Percentiles rank a stretch among this genome's conserved stretches.
phyloP scores from a whole-genome alignment of 2,888 invertebrate genomes.

The Drosophila nr. fundita region DNA sequence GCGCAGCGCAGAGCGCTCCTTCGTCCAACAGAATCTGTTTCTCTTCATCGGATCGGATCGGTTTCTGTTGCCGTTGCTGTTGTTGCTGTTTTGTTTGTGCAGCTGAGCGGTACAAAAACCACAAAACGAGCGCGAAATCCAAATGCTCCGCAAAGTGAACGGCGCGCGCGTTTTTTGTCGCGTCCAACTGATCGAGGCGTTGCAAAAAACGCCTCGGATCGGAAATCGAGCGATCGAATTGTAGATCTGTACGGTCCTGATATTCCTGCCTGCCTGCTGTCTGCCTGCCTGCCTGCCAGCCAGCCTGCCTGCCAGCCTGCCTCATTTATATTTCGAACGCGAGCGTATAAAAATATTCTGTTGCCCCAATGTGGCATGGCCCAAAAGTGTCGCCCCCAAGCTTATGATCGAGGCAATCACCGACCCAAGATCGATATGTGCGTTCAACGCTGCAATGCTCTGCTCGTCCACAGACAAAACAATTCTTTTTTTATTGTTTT shows the following conservation, averaged over 20 bases:
- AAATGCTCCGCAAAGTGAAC: slow-evolving; percentile 65
- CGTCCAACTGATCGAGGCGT: slow-evolving; percentile 28
- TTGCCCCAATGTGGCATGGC: slow-evolving; percentile 71
- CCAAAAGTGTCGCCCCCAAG: slow-evolving; percentile 80
- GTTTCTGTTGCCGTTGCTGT: neutral
- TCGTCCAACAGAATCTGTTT: slow-evolving; percentile 27
- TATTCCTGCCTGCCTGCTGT: slow-evolving; percentile 15
- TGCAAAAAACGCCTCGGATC: slow-evolving; percentile 66
- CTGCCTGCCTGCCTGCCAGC: slow-evolving; percentile 38
- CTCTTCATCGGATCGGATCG: neutral
- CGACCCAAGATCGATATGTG: slow-evolving; percentile 56
- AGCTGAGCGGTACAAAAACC: slow-evolving; percentile 44
- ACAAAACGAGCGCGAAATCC: slow-evolving; percentile 74
- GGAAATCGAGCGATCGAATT: slow-evolving; percentile 38
- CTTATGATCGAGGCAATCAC: slow-evolving; percentile 65
- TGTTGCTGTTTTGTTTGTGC: slow-evolving; percentile 13
- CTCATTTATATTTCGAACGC: slow-evolving; percentile 85
- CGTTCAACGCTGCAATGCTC: slow-evolving; percentile 35
- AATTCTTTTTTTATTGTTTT: slow-evolving; percentile 24
- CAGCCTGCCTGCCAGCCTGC: slow-evolving; percentile 47
- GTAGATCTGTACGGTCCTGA: slow-evolving; percentile 50
- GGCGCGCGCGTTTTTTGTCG: slow-evolving; percentile 65
- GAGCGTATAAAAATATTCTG: slow-evolving; percentile 86
- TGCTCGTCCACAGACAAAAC: slow-evolving; percentile 27
- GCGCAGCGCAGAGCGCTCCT: slow-evolving; percentile 24